These are phyloP conservation scores for Cabera pusaria DNA, from an alignment of 2,888 invertebrate genomes.

Conservation along the genomic window DNA sequence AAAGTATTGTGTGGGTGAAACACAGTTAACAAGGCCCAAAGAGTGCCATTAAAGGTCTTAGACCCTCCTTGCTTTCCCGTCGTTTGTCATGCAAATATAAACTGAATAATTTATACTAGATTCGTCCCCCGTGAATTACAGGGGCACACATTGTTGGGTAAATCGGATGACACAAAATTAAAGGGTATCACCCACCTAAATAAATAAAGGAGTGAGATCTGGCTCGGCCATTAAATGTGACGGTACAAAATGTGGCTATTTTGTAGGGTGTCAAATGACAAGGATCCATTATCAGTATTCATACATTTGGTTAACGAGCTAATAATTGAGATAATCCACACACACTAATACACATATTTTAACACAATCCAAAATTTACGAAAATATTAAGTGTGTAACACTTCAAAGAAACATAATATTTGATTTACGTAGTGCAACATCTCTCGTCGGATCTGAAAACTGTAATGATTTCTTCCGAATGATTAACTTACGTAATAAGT, in stretches of 20 bases:
- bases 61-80: conserved; percentile 60
- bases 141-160: conserved; percentile 57
- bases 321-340: too few species aligned
- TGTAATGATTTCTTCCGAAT: too few species aligned
- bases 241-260: conserved; percentile 1
- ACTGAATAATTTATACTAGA: conserved; percentile 77
- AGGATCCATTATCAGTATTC: too few species aligned
- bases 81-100: conserved; percentile 79
- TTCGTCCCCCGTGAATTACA: conserved; percentile 63
- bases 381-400: too few species aligned
- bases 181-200: conserved; percentile 30
- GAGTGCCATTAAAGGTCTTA: conserved; percentile 69
- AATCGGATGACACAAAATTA: conserved; percentile 47
- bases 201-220: conserved; percentile 26
- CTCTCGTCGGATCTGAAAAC: too few species aligned
- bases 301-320: too few species aligned
- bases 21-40: conserved; percentile 53
- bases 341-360: too few species aligned
- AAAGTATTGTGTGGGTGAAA: conserved; percentile 47
- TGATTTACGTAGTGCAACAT: too few species aligned
- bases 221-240: conserved; percentile 18
- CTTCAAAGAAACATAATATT: too few species aligned
- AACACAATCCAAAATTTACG: too few species aligned
- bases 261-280: not conserved
- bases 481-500: too few species aligned